Conservation (phyloP, 2,888 invertebrate species). For the Drosophila infuscata region DNA sequence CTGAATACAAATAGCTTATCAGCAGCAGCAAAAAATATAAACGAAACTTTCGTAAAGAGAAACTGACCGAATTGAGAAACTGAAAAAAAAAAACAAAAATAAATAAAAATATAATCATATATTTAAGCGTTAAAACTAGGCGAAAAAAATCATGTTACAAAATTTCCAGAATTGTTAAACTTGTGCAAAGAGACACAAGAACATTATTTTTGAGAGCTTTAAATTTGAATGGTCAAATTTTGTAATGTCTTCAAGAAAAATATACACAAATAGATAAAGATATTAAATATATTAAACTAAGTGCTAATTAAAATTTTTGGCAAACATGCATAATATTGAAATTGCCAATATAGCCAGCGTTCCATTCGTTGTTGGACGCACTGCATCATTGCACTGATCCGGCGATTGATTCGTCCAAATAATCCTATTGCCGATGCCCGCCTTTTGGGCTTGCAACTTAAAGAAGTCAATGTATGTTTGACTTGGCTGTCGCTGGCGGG, state of each 20-base stretch:
- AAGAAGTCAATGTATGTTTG: neutral
- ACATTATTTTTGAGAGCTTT: neutral
- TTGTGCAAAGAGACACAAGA: neutral
- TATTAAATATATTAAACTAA: neutral
- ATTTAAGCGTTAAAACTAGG: constrained; percentile 12
- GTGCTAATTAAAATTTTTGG: neutral
- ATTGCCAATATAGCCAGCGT: neutral
- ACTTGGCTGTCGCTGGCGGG: constrained; percentile 25
- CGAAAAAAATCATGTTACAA: neutral
- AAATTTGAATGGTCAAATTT: neutral
- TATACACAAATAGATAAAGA: neutral
- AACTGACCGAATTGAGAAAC: neutral
- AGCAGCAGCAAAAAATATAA: constrained; percentile 21
- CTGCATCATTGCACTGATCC: constrained; percentile 47
- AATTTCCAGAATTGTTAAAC: neutral
- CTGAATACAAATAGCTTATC: constrained; percentile 74
- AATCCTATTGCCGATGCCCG: constrained; percentile 35
- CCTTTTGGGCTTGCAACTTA: constrained; percentile 14
- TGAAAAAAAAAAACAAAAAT: no score
- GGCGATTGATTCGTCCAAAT: constrained; percentile 52
- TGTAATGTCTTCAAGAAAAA: neutral
- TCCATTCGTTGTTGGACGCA: neutral
- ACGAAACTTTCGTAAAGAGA: neutral
- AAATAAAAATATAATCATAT: neutral
- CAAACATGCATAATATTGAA: neutral